A percentile compares a stretch with the other conserved stretches of the same genome.
Conservation (phyloP, 1,140 invertebrate species). For the Lithobius niger region DNA sequence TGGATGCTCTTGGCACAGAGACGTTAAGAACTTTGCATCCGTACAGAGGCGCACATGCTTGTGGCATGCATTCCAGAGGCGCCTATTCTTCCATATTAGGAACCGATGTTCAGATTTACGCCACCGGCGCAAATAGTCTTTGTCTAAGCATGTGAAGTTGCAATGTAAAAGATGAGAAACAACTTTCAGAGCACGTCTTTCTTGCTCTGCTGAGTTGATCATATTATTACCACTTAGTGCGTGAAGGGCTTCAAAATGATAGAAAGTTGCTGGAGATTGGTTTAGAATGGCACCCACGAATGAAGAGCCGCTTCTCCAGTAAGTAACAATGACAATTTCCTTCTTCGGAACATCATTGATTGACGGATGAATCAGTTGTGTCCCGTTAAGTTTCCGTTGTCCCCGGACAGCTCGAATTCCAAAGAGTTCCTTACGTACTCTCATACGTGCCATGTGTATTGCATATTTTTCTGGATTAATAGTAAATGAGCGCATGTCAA, state of each 20-base stretch:
- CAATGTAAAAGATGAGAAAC: slow-evolving; percentile 58
- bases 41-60: slow-evolving; percentile 54
- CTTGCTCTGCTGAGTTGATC: slow-evolving; percentile 13
- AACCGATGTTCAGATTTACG: slow-evolving; percentile 12
- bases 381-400: too few relatives aligned
- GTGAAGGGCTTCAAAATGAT: slow-evolving; percentile 70
- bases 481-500: too few relatives aligned
- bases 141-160: slow-evolving; percentile 41
- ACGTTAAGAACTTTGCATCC: slow-evolving; percentile 54
- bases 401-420: too few relatives aligned
- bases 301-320: slow-evolving; percentile 73
- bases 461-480: too few relatives aligned
- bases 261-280: slow-evolving; percentile 66
- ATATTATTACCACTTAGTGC: not conserved
- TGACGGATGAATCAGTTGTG: too few relatives aligned
- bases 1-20: slow-evolving; percentile 66
- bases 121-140: slow-evolving; percentile 15
- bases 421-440: too few relatives aligned
- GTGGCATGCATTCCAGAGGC: slow-evolving; percentile 64
- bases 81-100: slow-evolving; percentile 66
- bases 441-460: too few relatives aligned
- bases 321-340: slow-evolving; percentile 51
- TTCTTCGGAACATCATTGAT: too few relatives aligned
- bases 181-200: slow-evolving; percentile 41
- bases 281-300: slow-evolving; percentile 73